Conservation (phyloP, 1,140 invertebrate species). For the Euwallacea fornicatus region DNA sequence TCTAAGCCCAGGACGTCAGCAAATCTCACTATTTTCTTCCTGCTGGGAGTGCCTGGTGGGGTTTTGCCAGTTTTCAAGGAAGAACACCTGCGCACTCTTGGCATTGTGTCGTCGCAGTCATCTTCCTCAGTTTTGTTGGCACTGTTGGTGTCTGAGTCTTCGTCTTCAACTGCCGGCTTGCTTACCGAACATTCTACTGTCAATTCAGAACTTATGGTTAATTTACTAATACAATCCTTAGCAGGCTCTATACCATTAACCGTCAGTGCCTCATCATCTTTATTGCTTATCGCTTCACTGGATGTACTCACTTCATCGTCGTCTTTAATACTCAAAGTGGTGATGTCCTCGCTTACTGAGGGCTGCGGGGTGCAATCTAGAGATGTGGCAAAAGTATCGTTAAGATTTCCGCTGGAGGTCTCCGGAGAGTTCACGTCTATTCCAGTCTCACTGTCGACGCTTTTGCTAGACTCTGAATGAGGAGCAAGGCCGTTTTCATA, state of each 20-base stretch:
- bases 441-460: conserved; percentile 31
- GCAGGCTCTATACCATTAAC: neutral
- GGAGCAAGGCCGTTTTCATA: conserved; percentile 17
- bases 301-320: conserved; percentile 4
- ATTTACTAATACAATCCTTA: conserved; percentile 16
- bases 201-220: conserved; percentile 26
- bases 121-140: conserved; percentile 8
- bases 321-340: conserved; percentile 35
- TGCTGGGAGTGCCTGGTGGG: conserved; percentile 82
- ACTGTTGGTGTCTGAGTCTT: neutral
- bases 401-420: conserved; percentile 10
- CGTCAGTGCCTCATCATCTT: neutral
- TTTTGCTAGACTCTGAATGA: conserved; percentile 30
- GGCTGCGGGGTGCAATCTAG: conserved; percentile 36
- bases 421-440: conserved; percentile 21
- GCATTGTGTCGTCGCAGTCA: conserved; percentile 56
- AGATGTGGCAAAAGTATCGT: conserved; percentile 28
- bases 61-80: conserved; percentile 90
- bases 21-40: conserved; percentile 94
- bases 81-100: conserved; percentile 74
- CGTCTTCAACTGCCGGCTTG: neutral
- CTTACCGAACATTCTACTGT: conserved; percentile 20
- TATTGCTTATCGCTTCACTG: conserved; percentile 5
- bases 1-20: conserved; percentile 93
- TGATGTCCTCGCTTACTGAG: conserved; percentile 34